A percentile compares a stretch with the other conserved stretches of the same genome.
These are phyloP conservation scores for Eupithecia dodoneata DNA, from an alignment of 2,888 invertebrate genomes.

Conservation along the genomic window DNA sequence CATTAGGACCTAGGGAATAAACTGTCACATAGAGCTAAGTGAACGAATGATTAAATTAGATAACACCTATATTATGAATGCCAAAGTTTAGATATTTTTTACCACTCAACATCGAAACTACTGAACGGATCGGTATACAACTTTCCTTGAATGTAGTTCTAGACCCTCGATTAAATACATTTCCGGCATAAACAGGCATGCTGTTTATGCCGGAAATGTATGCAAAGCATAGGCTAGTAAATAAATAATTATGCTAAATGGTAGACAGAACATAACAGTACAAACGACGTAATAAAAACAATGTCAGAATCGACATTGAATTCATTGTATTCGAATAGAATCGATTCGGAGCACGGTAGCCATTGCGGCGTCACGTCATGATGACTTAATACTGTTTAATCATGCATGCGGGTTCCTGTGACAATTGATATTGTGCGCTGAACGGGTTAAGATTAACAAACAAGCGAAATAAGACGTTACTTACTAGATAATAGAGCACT, in stretches of 20 bases:
- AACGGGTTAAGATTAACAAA: conserved; percentile 10
- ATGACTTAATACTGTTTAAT: conserved; percentile 31
- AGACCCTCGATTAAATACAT: background rate
- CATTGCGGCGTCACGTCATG: conserved; percentile 37
- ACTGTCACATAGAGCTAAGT: background rate
- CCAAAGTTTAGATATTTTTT: background rate
- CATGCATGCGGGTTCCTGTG: conserved; percentile 23
- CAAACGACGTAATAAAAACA: conserved; percentile 23
- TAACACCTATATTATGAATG: background rate
- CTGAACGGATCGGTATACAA: background rate
- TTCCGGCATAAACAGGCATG: too few relatives aligned
- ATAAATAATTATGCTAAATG: background rate
- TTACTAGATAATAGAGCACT: background rate
- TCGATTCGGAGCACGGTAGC: conserved; percentile 42
- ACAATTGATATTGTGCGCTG: conserved; percentile 11
- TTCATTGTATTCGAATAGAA: conserved; percentile 43
- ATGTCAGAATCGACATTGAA: conserved; percentile 22
- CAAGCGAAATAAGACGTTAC: background rate
- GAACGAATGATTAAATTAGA: background rate
- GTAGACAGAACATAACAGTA: conserved; percentile 19
- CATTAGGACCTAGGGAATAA: background rate
- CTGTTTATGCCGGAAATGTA: background rate
- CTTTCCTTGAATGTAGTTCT: background rate
- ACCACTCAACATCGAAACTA: background rate
- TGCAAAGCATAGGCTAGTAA: background rate